phyloP scores from a whole-genome alignment of 2,113 vertebrate species.

The Cebus imitator region DNA sequence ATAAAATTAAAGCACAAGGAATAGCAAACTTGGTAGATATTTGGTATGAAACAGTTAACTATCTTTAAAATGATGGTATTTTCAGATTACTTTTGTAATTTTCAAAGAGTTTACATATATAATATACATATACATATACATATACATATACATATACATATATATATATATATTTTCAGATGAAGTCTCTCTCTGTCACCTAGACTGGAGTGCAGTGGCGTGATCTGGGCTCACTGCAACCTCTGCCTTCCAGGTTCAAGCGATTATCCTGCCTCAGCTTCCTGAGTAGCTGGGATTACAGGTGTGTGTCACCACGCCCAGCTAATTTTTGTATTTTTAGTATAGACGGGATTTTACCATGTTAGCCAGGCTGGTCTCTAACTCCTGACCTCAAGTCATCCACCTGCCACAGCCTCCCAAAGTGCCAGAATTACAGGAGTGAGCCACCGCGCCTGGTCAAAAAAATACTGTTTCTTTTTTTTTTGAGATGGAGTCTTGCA shows the following conservation, averaged over 20 bases:
- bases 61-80: neutral
- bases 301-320: neutral
- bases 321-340: neutral
- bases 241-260: neutral
- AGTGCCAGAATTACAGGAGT: too few species aligned
- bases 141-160: too few species aligned
- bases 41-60: conserved; percentile 28
- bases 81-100: neutral
- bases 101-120: neutral
- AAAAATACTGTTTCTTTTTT: too few species aligned
- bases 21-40: conserved; percentile 5
- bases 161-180: too few species aligned
- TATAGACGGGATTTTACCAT: neutral
- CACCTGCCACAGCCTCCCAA: too few species aligned
- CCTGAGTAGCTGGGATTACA: neutral
- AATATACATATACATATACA: too few species aligned
- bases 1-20: conserved; percentile 30
- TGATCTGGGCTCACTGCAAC: neutral
- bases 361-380: neutral
- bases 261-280: neutral
- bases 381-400: neutral
- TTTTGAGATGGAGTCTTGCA: too few species aligned
- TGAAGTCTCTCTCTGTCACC: neutral
- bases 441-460: too few species aligned
- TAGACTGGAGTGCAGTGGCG: neutral